These are phyloP conservation scores for Meghimatium bilineatum DNA, from an alignment of 2,888 invertebrate species.

Conservation along the genomic window DNA sequence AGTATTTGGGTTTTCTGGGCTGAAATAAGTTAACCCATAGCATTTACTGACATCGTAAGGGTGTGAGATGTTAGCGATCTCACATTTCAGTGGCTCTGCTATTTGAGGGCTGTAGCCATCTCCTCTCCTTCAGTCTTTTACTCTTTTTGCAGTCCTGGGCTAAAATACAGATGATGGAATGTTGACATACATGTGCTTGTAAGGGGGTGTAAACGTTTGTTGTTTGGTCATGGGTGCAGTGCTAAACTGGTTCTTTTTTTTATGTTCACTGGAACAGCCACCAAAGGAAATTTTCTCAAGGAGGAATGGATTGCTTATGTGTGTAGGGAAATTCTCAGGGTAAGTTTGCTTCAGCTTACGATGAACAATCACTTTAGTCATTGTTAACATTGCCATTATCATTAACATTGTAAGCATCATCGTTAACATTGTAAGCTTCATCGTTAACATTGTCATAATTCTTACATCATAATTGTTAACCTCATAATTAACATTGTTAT, in stretches of 20 bases:
- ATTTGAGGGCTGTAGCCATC: too few relatives aligned
- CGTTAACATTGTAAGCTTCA: background rate
- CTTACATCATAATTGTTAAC: background rate
- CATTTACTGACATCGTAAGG: too few relatives aligned
- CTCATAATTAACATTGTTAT: background rate
- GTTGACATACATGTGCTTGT: too few relatives aligned
- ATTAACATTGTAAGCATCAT: background rate
- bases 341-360: conserved; percentile 57
- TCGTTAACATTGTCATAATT: background rate
- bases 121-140: too few relatives aligned
- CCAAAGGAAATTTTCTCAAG: conserved; percentile 97
- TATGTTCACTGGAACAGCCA: conserved; percentile 81
- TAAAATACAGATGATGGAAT: too few relatives aligned
- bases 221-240: background rate
- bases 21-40: too few relatives aligned
- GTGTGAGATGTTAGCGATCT: too few relatives aligned
- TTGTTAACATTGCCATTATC: background rate
- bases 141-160: too few relatives aligned
- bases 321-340: conserved; percentile 87
- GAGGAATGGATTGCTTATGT: conserved; percentile 99
- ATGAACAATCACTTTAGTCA: background rate
- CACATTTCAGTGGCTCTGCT: too few relatives aligned
- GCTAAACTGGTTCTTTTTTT: background rate
- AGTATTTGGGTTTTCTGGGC: too few relatives aligned
- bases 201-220: too few relatives aligned